These are phyloP conservation scores for Centropus bengalensis DNA, from an alignment of 2,113 vertebrate genomes.

Conservation along the genomic window DNA sequence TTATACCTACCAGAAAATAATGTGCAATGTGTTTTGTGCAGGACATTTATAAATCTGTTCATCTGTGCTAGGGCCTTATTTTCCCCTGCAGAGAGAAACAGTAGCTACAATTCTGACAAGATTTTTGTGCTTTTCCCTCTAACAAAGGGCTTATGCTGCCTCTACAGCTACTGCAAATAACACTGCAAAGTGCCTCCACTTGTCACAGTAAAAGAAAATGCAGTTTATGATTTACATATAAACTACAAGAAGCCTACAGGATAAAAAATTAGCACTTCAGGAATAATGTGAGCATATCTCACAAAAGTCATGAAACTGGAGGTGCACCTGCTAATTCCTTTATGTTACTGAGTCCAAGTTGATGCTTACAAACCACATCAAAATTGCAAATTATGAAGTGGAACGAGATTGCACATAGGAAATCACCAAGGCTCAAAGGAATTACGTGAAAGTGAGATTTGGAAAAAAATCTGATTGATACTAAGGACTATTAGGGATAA, in stretches of 20 bases:
- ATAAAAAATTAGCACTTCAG: neutral
- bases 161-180: slow-evolving; percentile 25
- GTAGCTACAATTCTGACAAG: neutral
- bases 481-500: neutral
- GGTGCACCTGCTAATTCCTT: neutral
- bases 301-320: neutral
- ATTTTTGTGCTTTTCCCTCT: slow-evolving; percentile 12
- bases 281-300: neutral
- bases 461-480: neutral
- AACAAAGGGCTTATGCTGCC: neutral
- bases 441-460: neutral
- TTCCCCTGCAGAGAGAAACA: neutral
- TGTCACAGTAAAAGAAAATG: slow-evolving; percentile 25
- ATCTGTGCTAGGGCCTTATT: neutral
- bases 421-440: neutral
- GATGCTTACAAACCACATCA: neutral
- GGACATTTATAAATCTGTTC: slow-evolving; percentile 33
- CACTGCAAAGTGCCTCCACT: slow-evolving; percentile 23
- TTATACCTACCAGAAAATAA: slow-evolving; percentile 48
- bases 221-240: slow-evolving; percentile 34
- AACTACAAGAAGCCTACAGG: neutral
- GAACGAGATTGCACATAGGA: neutral
- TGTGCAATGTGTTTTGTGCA: slow-evolving; percentile 27
- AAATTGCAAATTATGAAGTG: neutral
- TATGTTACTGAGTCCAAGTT: neutral